phyloP scores from a whole-genome alignment of 2,888 invertebrate genomes.

The Macrosiphum euphorbiae region DNA sequence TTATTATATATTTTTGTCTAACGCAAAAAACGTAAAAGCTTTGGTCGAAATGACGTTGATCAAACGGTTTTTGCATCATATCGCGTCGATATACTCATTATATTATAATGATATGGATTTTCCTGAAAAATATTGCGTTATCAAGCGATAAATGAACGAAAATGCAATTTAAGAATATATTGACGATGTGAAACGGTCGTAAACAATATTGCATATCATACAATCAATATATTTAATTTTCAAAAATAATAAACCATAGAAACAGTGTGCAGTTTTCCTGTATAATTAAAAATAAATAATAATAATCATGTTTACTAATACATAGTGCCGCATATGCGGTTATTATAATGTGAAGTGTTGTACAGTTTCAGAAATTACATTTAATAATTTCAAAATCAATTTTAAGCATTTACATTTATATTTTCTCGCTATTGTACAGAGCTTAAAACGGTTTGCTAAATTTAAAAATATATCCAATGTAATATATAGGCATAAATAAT shows the following conservation, averaged over 20 bases:
- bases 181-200: neutral
- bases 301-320: neutral
- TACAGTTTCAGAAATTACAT: neutral
- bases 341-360: neutral
- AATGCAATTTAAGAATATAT: neutral
- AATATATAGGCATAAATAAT: no score
- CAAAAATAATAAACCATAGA: neutral
- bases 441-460: neutral
- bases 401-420: neutral
- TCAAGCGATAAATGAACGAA: neutral
- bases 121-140: neutral
- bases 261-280: neutral
- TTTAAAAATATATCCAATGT: neutral
- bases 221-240: neutral
- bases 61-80: neutral
- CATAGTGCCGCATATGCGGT: neutral
- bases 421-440: neutral
- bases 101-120: neutral
- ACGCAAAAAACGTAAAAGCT: neutral
- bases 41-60: neutral
- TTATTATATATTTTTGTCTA: neutral
- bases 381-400: neutral
- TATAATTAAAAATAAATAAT: neutral
- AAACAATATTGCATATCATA: neutral
- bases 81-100: neutral